These are phyloP conservation scores for Hypothenemus hampei DNA, from an alignment of 1,140 invertebrate species.

Conservation along the genomic window DNA sequence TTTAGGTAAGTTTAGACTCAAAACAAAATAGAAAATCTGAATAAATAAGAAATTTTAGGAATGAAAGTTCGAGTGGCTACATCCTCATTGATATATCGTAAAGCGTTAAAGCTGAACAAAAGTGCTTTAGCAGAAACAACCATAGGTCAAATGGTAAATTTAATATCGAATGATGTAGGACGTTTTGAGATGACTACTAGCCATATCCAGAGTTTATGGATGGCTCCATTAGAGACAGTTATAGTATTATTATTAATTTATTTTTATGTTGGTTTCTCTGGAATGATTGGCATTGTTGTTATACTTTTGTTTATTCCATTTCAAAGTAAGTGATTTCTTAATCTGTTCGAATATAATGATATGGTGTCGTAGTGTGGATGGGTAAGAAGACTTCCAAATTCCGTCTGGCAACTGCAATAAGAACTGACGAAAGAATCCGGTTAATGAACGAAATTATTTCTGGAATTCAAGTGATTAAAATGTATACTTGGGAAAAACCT, in stretches of 20 bases:
- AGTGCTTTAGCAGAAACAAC: constrained; percentile 71
- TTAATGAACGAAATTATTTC: constrained; percentile 74
- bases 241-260: constrained; percentile 73
- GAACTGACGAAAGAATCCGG: constrained; percentile 65
- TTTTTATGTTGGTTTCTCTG: constrained; percentile 61
- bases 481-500: constrained; percentile 84
- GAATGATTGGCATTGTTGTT: constrained; percentile 70
- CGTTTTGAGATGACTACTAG: constrained; percentile 62
- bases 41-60: constrained; percentile 46
- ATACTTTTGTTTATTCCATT: constrained; percentile 78
- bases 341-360: constrained; percentile 30
- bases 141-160: constrained; percentile 78
- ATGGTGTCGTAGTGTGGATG: constrained; percentile 21
- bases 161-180: constrained; percentile 78
- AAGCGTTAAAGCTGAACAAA: constrained; percentile 65
- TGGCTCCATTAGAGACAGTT: constrained; percentile 70
- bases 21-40: constrained; percentile 17
- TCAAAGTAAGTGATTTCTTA: constrained; percentile 67
- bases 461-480: constrained; percentile 75
- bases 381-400: constrained; percentile 54
- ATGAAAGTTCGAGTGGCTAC: constrained; percentile 78
- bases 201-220: constrained; percentile 62
- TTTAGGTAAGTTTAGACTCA: constrained; percentile 40
- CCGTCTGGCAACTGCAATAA: constrained; percentile 50
- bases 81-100: constrained; percentile 77